Conservation (phyloP, 2,113 vertebrate species). For the Nothocercus julius region DNA sequence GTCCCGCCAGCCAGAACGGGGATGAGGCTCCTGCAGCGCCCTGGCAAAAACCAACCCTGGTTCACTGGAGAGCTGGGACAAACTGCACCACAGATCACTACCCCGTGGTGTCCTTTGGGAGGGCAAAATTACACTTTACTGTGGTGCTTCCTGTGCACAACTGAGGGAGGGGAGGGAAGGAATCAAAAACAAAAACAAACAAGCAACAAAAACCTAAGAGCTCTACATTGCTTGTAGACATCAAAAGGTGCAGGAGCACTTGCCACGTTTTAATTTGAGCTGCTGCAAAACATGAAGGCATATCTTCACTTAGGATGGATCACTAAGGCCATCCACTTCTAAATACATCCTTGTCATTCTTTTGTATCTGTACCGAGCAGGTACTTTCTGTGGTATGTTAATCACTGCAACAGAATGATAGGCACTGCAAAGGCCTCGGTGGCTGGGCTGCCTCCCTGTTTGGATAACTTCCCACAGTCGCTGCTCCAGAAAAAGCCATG, state of each 20-base stretch:
- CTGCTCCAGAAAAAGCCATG: background rate
- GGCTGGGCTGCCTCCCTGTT: background rate
- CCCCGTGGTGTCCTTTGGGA: too few species aligned
- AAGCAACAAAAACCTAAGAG: background rate
- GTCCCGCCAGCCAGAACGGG: background rate
- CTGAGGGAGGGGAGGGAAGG: too few species aligned
- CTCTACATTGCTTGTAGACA: background rate
- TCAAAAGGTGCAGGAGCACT: too few species aligned
- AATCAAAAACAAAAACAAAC: too few species aligned
- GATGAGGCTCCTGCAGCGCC: background rate
- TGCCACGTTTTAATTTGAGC: background rate
- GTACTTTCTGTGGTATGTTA: background rate
- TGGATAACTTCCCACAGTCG: background rate
- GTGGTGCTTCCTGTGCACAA: background rate
- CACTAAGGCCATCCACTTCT: background rate
- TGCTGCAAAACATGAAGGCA: background rate
- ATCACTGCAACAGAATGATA: background rate
- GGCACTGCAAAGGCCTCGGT: background rate
- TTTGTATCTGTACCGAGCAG: background rate
- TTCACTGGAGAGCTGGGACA: background rate
- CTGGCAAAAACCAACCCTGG: too few species aligned
- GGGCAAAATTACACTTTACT: background rate
- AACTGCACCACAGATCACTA: too few species aligned
- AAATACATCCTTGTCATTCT: background rate
- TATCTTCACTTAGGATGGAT: background rate